Conservation (phyloP, 2,888 invertebrate species). For the Drosophila planitibia region DNA sequence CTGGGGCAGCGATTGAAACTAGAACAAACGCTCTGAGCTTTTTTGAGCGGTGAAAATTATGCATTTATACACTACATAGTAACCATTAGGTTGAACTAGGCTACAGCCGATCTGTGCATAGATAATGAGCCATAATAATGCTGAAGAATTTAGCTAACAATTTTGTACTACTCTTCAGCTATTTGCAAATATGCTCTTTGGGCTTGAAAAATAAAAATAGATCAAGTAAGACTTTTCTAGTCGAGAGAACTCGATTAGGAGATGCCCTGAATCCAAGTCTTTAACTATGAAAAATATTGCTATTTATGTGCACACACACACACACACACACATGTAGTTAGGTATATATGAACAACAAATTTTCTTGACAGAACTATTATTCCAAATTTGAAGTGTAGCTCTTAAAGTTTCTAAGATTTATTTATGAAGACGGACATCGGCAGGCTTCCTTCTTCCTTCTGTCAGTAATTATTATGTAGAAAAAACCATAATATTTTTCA, state of each 20-base stretch:
- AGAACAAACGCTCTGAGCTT: neutral
- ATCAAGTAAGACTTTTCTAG: neutral
- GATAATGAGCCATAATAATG: slow-evolving; percentile 21
- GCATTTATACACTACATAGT: slow-evolving; percentile 7
- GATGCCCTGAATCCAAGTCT: neutral
- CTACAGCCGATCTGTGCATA: slow-evolving; percentile 15
- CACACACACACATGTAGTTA: no score
- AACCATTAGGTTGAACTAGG: slow-evolving; percentile 5
- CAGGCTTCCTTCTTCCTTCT: neutral
- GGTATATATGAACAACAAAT: neutral
- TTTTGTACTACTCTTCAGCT: neutral
- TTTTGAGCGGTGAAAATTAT: slow-evolving; percentile 28
- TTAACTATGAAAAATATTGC: neutral
- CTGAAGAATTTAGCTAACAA: slow-evolving; percentile 2
- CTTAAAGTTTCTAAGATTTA: neutral
- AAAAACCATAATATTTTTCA: neutral
- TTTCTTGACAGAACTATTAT: no score
- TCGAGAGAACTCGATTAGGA: neutral
- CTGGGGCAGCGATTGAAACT: slow-evolving; percentile 5
- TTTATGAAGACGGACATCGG: neutral
- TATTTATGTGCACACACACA: neutral
- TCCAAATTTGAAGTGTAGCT: neutral
- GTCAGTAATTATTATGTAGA: neutral
- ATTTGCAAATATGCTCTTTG: neutral
- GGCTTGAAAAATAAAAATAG: neutral